Evolutionary conservation across 2,888 invertebrate species (phyloP), one percentile per base, ranked within the genome.

Genomic region (Globia sparganii): DNA sequence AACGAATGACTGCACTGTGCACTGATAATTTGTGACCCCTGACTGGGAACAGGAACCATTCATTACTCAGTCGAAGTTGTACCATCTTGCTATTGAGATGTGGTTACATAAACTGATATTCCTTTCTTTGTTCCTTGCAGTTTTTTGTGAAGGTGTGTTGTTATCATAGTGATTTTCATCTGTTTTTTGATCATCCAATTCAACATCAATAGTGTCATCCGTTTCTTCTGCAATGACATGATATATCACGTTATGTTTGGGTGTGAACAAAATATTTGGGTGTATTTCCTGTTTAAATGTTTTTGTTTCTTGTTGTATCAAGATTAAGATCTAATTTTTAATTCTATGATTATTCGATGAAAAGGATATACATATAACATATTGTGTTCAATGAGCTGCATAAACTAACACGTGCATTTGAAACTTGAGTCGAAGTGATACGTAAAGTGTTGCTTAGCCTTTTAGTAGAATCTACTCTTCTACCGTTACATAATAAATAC

Each of bases 1-100:
- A 91, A 89, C 81, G 72, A 86, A 85, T 81, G 79, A 80, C 77
- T 77, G 77, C 77, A 77, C 43, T 77, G 31, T 84, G 69, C 72
- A 79, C 66, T 77, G 92, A 92, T 92, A 92, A 89, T 84, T 86
- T 69, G 46, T 88, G 92, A 92, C 90, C 92, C 90, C 82, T 89
- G 89, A 84, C 87, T 79, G 84, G 77, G 18, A 34, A 70, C 80
- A 80, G 86, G 81, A 87, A 78, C 78, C 83, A 86, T 86, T 87
- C 81, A 83, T 77, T 71, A 83, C 59, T 80, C 84, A 80, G 78
- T 86, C 40, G 28, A 56, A 71, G 59, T 70, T 56, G 37, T 46
- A 46, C 75, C 74, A 64, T 66, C 70, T 76, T 69, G 61, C 53
- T 61, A 77, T 67, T 81, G 74, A 83, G 81, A 88, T 88, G 88